A percentile compares a stretch with the other conserved stretches of the same genome.
These are phyloP conservation scores for Temnothorax longispinosus DNA, from an alignment of 1,140 invertebrate species.

Conservation along the genomic window DNA sequence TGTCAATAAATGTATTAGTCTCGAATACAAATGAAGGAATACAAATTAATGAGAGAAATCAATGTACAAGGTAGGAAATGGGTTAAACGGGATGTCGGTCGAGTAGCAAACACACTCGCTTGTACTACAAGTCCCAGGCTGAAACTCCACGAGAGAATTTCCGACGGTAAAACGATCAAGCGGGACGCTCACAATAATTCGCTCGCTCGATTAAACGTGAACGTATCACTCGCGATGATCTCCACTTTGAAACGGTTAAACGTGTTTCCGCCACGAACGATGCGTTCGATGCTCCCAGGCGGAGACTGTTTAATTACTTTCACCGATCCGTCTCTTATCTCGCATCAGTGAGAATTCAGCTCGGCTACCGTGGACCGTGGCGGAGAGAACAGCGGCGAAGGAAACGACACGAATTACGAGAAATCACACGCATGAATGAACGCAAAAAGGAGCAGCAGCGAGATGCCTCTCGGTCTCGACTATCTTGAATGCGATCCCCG, in stretches of 20 bases:
- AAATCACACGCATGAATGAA: constrained; percentile 9
- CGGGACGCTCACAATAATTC: constrained; percentile 34
- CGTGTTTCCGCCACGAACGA: constrained; percentile 2
- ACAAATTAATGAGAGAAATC: constrained; percentile 27
- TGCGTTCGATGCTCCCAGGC: constrained; percentile 14
- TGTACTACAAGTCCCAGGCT: neutral
- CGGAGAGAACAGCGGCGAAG: neutral
- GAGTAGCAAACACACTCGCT: neutral
- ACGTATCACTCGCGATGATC: constrained; percentile 37
- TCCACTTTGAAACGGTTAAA: constrained; percentile 26
- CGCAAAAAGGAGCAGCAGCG: neutral
- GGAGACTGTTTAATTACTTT: constrained; percentile 48
- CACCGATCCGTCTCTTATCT: constrained; percentile 38
- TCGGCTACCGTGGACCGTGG: neutral
- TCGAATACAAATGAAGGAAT: neutral
- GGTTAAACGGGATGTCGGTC: neutral
- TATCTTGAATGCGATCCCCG: neutral
- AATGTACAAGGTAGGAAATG: neutral
- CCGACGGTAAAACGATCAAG: constrained; percentile 8
- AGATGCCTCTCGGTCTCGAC: neutral
- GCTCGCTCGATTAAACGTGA: constrained; percentile 43
- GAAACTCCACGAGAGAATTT: constrained; percentile 1
- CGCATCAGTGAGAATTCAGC: constrained; percentile 9
- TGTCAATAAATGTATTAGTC: neutral
- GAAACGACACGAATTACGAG: constrained; percentile 20